A percentile compares a stretch with the other conserved stretches of the same genome.
Conservation (phyloP, 2,888 invertebrate species). For the Taphrorychus bicolor region DNA sequence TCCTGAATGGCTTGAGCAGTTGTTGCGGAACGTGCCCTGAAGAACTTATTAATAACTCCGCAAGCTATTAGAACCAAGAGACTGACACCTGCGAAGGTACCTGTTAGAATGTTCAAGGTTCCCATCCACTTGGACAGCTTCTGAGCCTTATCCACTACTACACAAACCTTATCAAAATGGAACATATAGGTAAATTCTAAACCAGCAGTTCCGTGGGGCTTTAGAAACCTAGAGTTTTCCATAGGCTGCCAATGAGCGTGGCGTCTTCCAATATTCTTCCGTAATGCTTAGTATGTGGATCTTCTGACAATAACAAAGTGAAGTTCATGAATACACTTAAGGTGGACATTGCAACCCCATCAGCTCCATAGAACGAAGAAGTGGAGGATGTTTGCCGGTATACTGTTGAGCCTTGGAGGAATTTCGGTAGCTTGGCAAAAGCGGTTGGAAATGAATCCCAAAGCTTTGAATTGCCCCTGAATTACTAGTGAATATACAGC, state of each 20-base stretch:
- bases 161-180: slow-evolving; percentile 55
- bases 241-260: slow-evolving; percentile 44
- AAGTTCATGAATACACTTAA: slow-evolving; percentile 57
- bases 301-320: slow-evolving; percentile 37
- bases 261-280: slow-evolving; percentile 48
- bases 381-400: slow-evolving; percentile 37
- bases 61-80: slow-evolving; percentile 19
- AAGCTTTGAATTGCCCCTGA: too few species aligned
- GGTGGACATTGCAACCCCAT: slow-evolving; percentile 54
- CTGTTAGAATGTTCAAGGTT: slow-evolving; percentile 54
- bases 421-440: slow-evolving; percentile 16
- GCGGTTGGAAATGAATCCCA: slow-evolving; percentile 48
- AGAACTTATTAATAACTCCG: slow-evolving; percentile 18
- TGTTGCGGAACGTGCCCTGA: slow-evolving; percentile 1
- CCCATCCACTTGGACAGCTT: slow-evolving; percentile 57
- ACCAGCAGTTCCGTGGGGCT: slow-evolving; percentile 39
- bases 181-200: slow-evolving; percentile 53
- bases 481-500: too few species aligned
- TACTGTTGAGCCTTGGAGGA: slow-evolving; percentile 20
- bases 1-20: slow-evolving; percentile 1
- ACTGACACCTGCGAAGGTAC: slow-evolving; percentile 38
- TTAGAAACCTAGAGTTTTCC: slow-evolving; percentile 46
- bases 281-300: slow-evolving; percentile 39
- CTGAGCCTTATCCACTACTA: slow-evolving; percentile 57
- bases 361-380: slow-evolving; percentile 52